Evolutionary conservation across 2,113 vertebrate species (phyloP).

Genomic region (Oenanthe oenanthe): DNA sequence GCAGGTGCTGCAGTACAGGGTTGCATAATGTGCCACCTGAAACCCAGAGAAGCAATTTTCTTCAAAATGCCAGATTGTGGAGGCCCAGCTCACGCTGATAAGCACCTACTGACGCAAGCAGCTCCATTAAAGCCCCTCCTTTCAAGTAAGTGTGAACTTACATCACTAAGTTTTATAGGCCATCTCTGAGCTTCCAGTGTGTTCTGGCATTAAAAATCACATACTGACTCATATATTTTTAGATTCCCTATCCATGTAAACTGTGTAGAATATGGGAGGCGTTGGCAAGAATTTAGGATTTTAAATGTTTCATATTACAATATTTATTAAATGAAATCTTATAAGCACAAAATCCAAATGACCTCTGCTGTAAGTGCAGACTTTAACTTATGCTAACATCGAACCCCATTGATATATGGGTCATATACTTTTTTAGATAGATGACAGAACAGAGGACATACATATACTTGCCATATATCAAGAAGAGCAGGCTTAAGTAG

Average conservation of each 20-base stretch:
- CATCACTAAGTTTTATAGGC: conserved; percentile 1
- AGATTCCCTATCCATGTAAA: background rate
- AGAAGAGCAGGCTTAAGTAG: background rate
- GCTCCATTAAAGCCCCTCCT: conserved; percentile 15
- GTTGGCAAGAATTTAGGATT: background rate
- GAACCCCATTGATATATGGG: background rate
- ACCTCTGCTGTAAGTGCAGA: background rate
- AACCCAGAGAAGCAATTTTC: conserved; percentile 47
- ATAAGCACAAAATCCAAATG: background rate
- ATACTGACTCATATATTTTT: background rate
- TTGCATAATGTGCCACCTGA: conserved; percentile 57
- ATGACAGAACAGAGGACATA: background rate
- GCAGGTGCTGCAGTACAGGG: conserved; percentile 30
- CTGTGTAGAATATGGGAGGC: background rate
- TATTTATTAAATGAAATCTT: background rate
- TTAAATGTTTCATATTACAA: background rate
- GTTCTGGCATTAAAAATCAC: background rate
- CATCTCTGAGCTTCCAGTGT: background rate
- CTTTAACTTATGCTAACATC: background rate
- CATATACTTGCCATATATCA: background rate
- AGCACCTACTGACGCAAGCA: conserved; percentile 5
- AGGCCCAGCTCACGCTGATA: background rate
- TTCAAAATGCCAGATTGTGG: conserved; percentile 11
- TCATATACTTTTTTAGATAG: background rate
- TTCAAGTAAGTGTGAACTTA: conserved; percentile 4